Percentiles rank a stretch among this genome's conserved stretches.
Evolutionary conservation across 2,888 invertebrate genomes (phyloP).

Genomic region (Polydrusus pterygomalis): DNA sequence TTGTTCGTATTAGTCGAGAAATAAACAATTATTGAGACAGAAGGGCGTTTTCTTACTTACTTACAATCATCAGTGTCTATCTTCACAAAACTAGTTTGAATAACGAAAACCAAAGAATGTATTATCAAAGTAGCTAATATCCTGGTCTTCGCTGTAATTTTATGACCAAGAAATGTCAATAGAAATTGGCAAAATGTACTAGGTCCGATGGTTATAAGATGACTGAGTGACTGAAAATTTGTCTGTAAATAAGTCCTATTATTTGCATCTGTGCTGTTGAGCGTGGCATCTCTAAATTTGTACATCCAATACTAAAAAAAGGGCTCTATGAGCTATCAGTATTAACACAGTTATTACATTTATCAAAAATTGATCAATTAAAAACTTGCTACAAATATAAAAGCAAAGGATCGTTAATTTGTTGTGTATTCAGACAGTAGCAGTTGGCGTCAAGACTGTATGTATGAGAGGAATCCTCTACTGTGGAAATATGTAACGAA

Average conservation of each 20-base stretch:
- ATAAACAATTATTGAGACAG: too few relatives aligned
- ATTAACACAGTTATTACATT: too few relatives aligned
- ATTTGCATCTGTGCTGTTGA: constrained; percentile 45
- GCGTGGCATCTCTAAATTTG: constrained; percentile 50
- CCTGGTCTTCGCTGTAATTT: constrained; percentile 51
- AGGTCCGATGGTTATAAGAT: constrained; percentile 53
- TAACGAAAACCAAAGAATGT: constrained; percentile 48
- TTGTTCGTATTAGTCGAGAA: too few relatives aligned
- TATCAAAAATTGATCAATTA: too few relatives aligned
- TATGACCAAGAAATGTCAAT: constrained; percentile 54
- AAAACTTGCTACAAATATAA: too few relatives aligned
- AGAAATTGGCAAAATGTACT: constrained; percentile 54
- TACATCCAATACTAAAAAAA: constrained; percentile 58
- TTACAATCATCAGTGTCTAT: constrained; percentile 56
- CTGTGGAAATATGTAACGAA: too few relatives aligned
- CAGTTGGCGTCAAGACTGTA: too few relatives aligned
- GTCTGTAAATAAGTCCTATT: constrained; percentile 54
- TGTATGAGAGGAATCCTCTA: too few relatives aligned
- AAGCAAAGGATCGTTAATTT: too few relatives aligned
- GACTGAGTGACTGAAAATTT: constrained; percentile 55
- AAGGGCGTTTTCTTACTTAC: too few relatives aligned
- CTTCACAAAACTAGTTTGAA: constrained; percentile 54
- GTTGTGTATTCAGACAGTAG: too few relatives aligned
- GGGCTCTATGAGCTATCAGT: too few relatives aligned
- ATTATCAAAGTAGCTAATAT: constrained; percentile 49